phyloP scores from a whole-genome alignment of 2,888 invertebrate genomes.

The Bibio marci region DNA sequence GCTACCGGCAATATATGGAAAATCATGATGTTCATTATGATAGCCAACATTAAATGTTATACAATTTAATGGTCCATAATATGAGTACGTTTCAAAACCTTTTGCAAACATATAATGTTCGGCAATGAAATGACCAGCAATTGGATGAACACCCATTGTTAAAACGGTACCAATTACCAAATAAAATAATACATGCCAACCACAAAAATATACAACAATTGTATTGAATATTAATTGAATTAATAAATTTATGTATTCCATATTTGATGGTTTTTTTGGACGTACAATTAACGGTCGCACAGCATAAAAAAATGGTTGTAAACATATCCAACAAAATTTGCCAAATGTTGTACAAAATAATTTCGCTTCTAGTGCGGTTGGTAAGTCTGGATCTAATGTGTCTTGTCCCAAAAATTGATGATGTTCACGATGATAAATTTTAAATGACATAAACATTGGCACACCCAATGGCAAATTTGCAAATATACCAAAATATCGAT shows the following conservation, averaged over 20 bases:
- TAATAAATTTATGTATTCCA: slow-evolving; percentile 62
- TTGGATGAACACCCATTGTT: slow-evolving; percentile 86
- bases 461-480: slow-evolving; percentile 83
- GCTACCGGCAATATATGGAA: slow-evolving; percentile 82
- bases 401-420: slow-evolving; percentile 79
- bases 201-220: slow-evolving; percentile 51
- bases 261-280: slow-evolving; percentile 54
- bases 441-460: slow-evolving; percentile 79
- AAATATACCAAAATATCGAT: slow-evolving; percentile 72
- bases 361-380: slow-evolving; percentile 70
- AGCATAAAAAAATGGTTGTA: slow-evolving; percentile 93
- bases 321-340: slow-evolving; percentile 78
- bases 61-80: slow-evolving; percentile 91
- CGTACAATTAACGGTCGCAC: slow-evolving; percentile 66
- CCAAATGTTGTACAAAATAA: slow-evolving; percentile 74
- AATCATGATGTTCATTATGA: slow-evolving; percentile 94
- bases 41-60: slow-evolving; percentile 96
- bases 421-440: slow-evolving; percentile 3
- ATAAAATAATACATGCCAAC: slow-evolving; percentile 60
- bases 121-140: slow-evolving; percentile 90
- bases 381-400: slow-evolving; percentile 76
- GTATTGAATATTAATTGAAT: slow-evolving; percentile 69
- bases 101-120: slow-evolving; percentile 93
- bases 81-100: slow-evolving; percentile 94
- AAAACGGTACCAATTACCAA: slow-evolving; percentile 59